phyloP scores from a whole-genome alignment of 2,113 vertebrate genomes.

The Channa argus region DNA sequence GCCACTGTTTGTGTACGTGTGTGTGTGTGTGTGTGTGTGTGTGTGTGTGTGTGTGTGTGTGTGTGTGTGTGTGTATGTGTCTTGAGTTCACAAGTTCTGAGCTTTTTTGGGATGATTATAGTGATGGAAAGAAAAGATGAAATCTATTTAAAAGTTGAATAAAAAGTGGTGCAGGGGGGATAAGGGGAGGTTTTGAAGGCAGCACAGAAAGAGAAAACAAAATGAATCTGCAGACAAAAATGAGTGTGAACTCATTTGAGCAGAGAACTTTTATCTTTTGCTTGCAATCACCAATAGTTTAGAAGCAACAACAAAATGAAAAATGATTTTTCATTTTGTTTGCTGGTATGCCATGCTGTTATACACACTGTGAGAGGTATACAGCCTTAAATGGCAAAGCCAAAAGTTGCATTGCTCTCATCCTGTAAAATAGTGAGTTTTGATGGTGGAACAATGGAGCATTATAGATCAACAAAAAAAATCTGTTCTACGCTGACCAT shows the following conservation, averaged over 20 bases:
- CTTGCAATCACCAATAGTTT: slow-evolving; percentile 18
- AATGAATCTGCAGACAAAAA: slow-evolving; percentile 43
- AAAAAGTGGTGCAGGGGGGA: slow-evolving; percentile 37
- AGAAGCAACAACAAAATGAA: slow-evolving; percentile 15
- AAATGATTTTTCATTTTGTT: slow-evolving; percentile 10
- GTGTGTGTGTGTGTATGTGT: slow-evolving; percentile 15
- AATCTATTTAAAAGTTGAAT: slow-evolving; percentile 69
- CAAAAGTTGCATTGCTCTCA: slow-evolving; percentile 1
- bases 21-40: slow-evolving; percentile 16
- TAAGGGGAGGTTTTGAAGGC: slow-evolving; percentile 49
- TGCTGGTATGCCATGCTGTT: neutral
- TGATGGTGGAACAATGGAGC: slow-evolving; percentile 3
- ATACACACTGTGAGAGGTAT: neutral
- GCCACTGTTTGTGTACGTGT: slow-evolving; percentile 43
- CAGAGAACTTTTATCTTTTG: slow-evolving; percentile 25
- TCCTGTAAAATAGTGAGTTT: neutral
- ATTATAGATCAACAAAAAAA: slow-evolving; percentile 1
- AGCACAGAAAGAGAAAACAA: slow-evolving; percentile 40
- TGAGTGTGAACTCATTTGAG: slow-evolving; percentile 30
- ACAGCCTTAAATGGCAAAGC: neutral
- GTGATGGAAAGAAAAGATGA: slow-evolving; percentile 63
- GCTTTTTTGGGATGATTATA: slow-evolving; percentile 70
- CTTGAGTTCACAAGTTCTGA: slow-evolving; percentile 71
- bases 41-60: slow-evolving; percentile 19
- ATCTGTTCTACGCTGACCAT: slow-evolving; percentile 1